A percentile compares a stretch with the other conserved stretches of the same genome.
Evolutionary conservation across 2,888 invertebrate species (phyloP).

Genomic region (Cyclophora albipunctata): DNA sequence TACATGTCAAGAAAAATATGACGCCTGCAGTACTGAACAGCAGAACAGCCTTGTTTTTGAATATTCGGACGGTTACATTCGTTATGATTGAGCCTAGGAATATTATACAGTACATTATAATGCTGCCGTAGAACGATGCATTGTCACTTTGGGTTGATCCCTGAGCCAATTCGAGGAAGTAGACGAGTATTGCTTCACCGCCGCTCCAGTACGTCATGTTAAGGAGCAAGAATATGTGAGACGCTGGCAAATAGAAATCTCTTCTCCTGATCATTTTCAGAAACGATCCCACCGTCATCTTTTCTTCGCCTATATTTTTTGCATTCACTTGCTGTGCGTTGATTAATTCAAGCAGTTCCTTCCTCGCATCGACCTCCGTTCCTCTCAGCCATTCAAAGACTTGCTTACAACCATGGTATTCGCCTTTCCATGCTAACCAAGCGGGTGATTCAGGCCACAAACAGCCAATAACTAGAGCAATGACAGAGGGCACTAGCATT

Average conservation of each 20-base stretch:
- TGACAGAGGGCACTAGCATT: conserved; percentile 6
- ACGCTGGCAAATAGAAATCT: conserved; percentile 5
- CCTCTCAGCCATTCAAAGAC: conserved; percentile 19
- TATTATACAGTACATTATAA: not conserved
- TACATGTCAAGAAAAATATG: not conserved
- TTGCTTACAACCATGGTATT: conserved; percentile 12
- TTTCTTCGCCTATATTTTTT: not conserved
- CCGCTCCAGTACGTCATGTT: not conserved
- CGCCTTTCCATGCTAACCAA: conserved; percentile 18
- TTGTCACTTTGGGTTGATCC: not conserved
- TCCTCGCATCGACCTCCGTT: conserved; percentile 5
- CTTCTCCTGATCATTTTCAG: not conserved
- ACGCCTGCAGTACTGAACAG: not conserved
- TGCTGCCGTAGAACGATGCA: not conserved
- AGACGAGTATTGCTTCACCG: not conserved
- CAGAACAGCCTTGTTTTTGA: not conserved
- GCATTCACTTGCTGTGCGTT: not conserved
- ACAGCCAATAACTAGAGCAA: conserved; percentile 7
- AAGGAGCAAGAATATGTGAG: not conserved
- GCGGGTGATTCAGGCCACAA: conserved; percentile 19
- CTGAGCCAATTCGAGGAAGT: not conserved
- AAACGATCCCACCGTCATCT: not conserved
- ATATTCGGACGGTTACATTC: not conserved
- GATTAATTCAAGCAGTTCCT: conserved; percentile 11
- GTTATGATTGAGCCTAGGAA: not conserved